Base-by-base conservation (phyloP, 2,797 vertebrate species). In the Cheirogaleus major region DNA sequence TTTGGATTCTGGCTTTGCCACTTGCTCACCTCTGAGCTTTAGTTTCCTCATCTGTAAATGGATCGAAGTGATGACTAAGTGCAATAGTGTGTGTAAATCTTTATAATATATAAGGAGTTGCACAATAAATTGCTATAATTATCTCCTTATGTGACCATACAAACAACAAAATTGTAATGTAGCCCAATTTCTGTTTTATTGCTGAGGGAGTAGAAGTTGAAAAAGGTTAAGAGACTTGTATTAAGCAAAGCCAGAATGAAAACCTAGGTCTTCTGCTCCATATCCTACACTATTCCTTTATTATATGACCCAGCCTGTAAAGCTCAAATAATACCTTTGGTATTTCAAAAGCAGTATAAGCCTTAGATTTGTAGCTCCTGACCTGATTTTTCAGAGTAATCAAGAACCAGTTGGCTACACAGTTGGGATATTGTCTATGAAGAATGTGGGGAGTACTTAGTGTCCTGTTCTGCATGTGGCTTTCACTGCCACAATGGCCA, bases 21-120 rank as follows among this genome's bases (percentile, higher is more conserved):
- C 38, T 92, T 45, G n/a, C 57, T 96, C n/a, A 78, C 57, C 38
- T 94, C 78, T 89, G 38, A 38, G 45, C 45, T 43, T 91, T 65
- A 15, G 30, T 91, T 91, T 96, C 43, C 55, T 95, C 52, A 63
- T 84, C 52, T 93, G 17, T 85, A 92, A 96, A 82, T 87, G 65
- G 30, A 30, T 89, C 41, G 72, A 87, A 95, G 25, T 82, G 48
- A 67, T 73, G 13, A 50, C 30, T 95, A n/a, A 35, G 30, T 89
- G 84, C 89, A 73, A 23, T 32, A 67, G 45, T 81, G 2, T 17
- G 4, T 75, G 32, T 93, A 79, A 84, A 75, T 83, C 61, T 93
- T 94, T 38, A n/a, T 79, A 12, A 67, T 61, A 61, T 10, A 17
- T 89, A 23, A 79, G 80, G 32, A 92, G 23, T 20, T 67, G 10